Evolutionary conservation across 2,888 invertebrate species (phyloP).

Genomic region (Drosophila mimetica): DNA sequence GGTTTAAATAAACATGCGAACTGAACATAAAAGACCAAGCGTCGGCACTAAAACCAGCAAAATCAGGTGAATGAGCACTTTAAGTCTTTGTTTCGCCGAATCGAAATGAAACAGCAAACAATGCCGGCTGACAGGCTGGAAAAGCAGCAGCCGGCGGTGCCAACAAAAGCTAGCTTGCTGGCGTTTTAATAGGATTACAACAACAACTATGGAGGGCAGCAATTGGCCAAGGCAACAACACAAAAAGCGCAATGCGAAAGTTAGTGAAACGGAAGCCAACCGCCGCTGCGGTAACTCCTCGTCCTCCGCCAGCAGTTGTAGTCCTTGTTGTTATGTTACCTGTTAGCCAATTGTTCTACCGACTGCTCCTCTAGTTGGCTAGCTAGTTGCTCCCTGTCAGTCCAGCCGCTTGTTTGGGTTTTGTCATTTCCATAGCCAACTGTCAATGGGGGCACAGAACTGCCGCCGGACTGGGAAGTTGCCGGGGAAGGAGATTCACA

Average conservation of each 20-base stretch:
- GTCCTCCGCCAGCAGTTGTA: constrained; percentile 14
- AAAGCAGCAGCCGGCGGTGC: constrained; percentile 20
- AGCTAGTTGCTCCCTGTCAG: constrained; percentile 37
- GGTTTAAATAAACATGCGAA: constrained; percentile 73
- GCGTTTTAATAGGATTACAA: constrained; percentile 67
- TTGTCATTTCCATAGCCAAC: constrained; percentile 41
- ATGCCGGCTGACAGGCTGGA: constrained; percentile 42
- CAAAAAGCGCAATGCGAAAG: constrained; percentile 69
- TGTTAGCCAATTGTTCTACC: constrained; percentile 46
- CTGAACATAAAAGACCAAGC: constrained; percentile 22
- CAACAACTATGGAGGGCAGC: constrained; percentile 36
- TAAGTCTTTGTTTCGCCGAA: constrained; percentile 78
- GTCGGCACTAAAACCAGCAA: constrained; percentile 58
- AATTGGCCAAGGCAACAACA: constrained; percentile 52
- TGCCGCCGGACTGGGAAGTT: constrained; percentile 6
- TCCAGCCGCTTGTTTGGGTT: constrained; percentile 49
- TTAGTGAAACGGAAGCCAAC: constrained; percentile 71
- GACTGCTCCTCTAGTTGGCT: constrained; percentile 25
- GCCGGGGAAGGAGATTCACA: constrained; percentile 18
- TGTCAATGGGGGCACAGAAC: constrained; percentile 15
- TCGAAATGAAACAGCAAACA: constrained; percentile 75
- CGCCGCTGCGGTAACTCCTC: constrained; percentile 55
- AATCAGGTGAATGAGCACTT: constrained; percentile 80
- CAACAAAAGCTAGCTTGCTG: constrained; percentile 40
- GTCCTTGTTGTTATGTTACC: constrained; percentile 23